A percentile compares a stretch with the other conserved stretches of the same genome.
Evolutionary conservation across 2,797 vertebrate genomes (phyloP).

Genomic region (Balearica regulorum): DNA sequence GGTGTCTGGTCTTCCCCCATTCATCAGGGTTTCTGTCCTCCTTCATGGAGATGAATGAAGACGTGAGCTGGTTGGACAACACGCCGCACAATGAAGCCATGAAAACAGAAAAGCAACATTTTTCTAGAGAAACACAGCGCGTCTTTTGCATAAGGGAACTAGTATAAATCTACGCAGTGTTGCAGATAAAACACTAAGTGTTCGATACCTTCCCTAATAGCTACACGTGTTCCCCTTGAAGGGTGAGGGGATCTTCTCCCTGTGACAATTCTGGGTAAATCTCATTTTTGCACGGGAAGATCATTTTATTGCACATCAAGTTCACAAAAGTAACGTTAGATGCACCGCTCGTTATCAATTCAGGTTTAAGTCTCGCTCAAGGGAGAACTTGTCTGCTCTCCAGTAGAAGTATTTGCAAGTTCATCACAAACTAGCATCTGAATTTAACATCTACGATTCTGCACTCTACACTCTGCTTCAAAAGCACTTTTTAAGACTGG

Average conservation of each 20-base stretch:
- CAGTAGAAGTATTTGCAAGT: background rate
- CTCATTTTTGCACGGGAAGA: background rate
- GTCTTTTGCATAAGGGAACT: background rate
- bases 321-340: background rate
- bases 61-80: background rate
- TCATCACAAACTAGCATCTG: background rate
- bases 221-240: fast-evolving
- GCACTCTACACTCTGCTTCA: background rate
- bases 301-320: background rate
- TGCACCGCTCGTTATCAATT: background rate
- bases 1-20: background rate
- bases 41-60: background rate
- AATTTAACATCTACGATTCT: background rate
- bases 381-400: background rate
- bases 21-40: background rate
- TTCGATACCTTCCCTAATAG: fast-evolving
- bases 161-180: fast-evolving
- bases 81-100: background rate
- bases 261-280: background rate
- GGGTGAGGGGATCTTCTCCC: background rate
- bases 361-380: background rate
- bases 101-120: background rate
- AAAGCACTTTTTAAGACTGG: background rate
- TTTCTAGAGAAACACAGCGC: background rate
- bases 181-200: background rate